Base-by-base conservation (phyloP, 2,113 vertebrate genomes). In the Stigmatopora nigra region DNA sequence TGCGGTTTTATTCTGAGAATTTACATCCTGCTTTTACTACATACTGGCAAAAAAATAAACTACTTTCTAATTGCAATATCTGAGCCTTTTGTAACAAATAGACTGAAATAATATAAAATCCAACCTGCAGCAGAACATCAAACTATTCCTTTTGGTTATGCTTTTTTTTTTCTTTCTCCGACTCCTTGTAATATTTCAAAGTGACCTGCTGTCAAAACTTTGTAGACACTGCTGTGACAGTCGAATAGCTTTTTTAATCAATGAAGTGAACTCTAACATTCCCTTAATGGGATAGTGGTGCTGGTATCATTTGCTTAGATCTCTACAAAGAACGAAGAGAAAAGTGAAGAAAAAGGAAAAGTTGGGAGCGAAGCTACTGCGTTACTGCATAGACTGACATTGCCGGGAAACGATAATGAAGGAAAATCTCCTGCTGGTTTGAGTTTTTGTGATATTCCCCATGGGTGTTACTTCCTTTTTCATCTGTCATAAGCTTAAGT, bases 241-340 rank as follows among this genome's bases (percentile, higher is more conserved):
- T 61, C 20, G 59, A 61, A 61, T 7, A 61, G 41, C 59, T 45
- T 61, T 61, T 61, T 45, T 61, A 61, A 61, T 61, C 41, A 14
- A 61, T 38, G 19, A 44, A 13, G n/a, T 22, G n/a, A 22, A 22
- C 59, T 61, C 19, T 44, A 45, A 9, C 59, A 15, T 38, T 69
- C 56, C 46, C 65, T 52, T 60, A 74, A 64, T 52, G 53, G 49
- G 19, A 41, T 52, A 41, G 61, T 19, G 49, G 20, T 19, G 47
- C 60, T 47, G 19, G 68, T 63, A 69, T 83, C 82, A 80, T 80
- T 84, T 78, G 75, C 67, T 79, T 62, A 79, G 61, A 84, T 86
- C 65, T 63, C 31, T 52, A 74, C 61, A 71, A 67, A 75, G 68
- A 68, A n/a, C 64, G 45, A 65, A 65, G 31, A 62, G 59, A 63